Evolutionary conservation across 2,113 vertebrate genomes (phyloP).

Genomic region (Naja naja): DNA sequence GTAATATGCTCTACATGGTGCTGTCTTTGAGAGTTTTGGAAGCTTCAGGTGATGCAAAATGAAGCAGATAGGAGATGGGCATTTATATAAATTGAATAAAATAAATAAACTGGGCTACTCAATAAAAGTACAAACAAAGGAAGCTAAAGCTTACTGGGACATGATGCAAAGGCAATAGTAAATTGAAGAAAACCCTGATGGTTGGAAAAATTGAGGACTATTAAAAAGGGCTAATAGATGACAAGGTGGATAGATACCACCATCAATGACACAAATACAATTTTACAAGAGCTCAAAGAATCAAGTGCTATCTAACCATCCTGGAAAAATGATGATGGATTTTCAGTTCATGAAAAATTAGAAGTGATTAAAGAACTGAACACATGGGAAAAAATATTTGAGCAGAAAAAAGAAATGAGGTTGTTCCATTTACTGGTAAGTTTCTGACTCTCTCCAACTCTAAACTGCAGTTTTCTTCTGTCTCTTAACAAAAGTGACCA

Average conservation of each 20-base stretch:
- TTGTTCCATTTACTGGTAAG: neutral
- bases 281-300: neutral
- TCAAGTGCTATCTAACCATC: neutral
- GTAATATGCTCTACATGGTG: neutral
- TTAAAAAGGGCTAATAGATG: neutral
- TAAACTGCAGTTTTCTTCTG: neutral
- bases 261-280: neutral
- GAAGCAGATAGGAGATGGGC: neutral
- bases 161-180: neutral
- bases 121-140: neutral
- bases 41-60: too few species aligned
- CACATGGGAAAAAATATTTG: neutral
- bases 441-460: neutral
- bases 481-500: neutral
- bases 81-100: neutral
- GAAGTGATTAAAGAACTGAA: neutral
- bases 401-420: neutral
- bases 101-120: neutral
- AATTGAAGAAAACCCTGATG: neutral
- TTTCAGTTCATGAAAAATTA: neutral
- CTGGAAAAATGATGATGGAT: neutral
- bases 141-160: neutral
- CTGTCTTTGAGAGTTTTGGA: too few species aligned
- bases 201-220: neutral
- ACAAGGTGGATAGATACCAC: neutral